phyloP scores from a whole-genome alignment of 2,113 vertebrate genomes.

The Spea multiplicata region DNA sequence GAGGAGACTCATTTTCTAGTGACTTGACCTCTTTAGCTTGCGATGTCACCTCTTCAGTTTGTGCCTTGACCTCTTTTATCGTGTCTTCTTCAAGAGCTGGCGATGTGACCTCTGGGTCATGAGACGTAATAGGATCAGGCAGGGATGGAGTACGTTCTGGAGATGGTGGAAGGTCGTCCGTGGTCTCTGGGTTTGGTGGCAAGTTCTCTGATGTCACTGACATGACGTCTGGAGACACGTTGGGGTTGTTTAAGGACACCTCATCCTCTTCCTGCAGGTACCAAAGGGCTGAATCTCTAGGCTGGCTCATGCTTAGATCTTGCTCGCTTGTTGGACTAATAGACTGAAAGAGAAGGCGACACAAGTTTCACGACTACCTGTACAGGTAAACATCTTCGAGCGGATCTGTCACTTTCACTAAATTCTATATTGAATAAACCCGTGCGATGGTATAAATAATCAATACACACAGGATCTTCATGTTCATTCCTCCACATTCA shows the following conservation, averaged over 20 bases:
- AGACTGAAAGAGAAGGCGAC: conserved; percentile 31
- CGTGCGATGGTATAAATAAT: too few species aligned
- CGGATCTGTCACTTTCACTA: too few species aligned
- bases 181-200: background rate
- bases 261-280: conserved; percentile 22
- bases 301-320: conserved; percentile 30
- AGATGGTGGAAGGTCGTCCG: conserved; percentile 17
- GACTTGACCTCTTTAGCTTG: background rate
- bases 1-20: background rate
- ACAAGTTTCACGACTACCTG: background rate
- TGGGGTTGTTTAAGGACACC: background rate
- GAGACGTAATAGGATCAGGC: conserved; percentile 24
- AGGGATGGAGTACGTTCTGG: conserved; percentile 47
- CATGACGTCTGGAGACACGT: background rate
- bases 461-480: too few species aligned
- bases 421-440: too few species aligned
- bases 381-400: background rate
- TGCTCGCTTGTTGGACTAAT: conserved; percentile 31
- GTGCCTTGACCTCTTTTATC: background rate
- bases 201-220: background rate
- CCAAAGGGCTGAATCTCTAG: conserved; percentile 25
- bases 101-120: conserved; percentile 60
- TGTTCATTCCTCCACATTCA: too few species aligned
- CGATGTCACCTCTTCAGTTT: background rate
- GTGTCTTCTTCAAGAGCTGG: conserved; percentile 50